Percentiles rank a stretch among this genome's conserved stretches.
Evolutionary conservation across 2,888 invertebrate genomes (phyloP).

Genomic region (Tachina lurida): DNA sequence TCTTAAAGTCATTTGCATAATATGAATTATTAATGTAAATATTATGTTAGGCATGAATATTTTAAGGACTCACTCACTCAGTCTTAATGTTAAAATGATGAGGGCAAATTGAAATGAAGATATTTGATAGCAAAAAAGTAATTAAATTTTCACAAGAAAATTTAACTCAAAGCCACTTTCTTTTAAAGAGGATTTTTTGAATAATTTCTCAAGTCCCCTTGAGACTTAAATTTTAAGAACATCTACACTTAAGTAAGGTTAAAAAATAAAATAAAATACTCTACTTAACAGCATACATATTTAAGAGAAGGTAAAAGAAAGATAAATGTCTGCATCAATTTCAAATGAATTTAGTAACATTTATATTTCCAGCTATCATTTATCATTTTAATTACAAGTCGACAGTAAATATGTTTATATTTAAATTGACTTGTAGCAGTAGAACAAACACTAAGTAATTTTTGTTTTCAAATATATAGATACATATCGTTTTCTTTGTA

Average conservation of each 20-base stretch:
- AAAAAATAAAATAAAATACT: not conserved
- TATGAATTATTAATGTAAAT: not conserved
- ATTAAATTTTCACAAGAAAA: not conserved
- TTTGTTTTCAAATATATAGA: not conserved
- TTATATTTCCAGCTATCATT: constrained; percentile 1
- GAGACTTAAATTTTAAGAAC: not conserved
- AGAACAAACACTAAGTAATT: not conserved
- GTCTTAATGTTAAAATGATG: constrained; percentile 10
- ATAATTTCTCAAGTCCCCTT: not conserved
- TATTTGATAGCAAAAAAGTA: not conserved
- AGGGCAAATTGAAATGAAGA: not conserved
- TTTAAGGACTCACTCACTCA: not conserved
- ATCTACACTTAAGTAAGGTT: not conserved
- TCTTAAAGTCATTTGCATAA: constrained; percentile 9
- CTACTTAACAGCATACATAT: not conserved
- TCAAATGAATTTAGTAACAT: constrained; percentile 10
- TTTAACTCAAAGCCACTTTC: not conserved
- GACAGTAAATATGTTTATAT: not conserved
- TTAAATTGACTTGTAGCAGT: not conserved
- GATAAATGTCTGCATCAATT: not conserved
- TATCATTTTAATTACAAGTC: constrained; percentile 12
- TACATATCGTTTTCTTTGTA: not conserved
- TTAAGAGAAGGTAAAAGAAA: not conserved
- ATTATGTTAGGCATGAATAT: not conserved
- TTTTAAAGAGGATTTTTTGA: not conserved